Percentiles rank a stretch among this genome's conserved stretches.
phyloP scores from a whole-genome alignment of 2,797 vertebrate genomes.

The Gobio occitaniae region DNA sequence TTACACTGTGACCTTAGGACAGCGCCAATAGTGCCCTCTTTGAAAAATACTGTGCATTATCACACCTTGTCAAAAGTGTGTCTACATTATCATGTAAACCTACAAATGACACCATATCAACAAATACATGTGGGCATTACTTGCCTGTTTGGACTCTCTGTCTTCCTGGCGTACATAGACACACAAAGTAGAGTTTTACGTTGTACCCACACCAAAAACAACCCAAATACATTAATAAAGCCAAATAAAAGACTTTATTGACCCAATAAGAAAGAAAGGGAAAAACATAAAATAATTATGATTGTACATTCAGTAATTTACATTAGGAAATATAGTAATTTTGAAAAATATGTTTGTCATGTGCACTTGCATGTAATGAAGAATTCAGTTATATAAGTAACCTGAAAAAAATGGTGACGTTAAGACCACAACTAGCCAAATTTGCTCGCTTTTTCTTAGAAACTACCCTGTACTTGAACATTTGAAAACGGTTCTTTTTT shows the following conservation, averaged over 20 bases:
- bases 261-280: neutral
- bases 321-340: neutral
- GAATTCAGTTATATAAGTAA: neutral
- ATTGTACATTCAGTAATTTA: neutral
- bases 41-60: neutral
- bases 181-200: neutral
- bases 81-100: neutral
- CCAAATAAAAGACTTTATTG: neutral
- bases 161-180: neutral
- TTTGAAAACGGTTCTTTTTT: neutral
- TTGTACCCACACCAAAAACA: neutral
- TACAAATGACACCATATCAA: neutral
- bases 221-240: neutral
- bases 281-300: neutral
- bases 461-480: neutral
- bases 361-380: neutral
- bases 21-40: slow-evolving; percentile 26
- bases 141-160: slow-evolving; percentile 17
- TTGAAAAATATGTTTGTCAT: neutral
- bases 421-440: neutral
- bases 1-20: slow-evolving; percentile 16
- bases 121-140: neutral
- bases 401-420: neutral
- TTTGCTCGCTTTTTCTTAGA: neutral
- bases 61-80: neutral